These are phyloP conservation scores for Tilapia sparmanii DNA, from an alignment of 2,113 vertebrate genomes.

Conservation along the genomic window DNA sequence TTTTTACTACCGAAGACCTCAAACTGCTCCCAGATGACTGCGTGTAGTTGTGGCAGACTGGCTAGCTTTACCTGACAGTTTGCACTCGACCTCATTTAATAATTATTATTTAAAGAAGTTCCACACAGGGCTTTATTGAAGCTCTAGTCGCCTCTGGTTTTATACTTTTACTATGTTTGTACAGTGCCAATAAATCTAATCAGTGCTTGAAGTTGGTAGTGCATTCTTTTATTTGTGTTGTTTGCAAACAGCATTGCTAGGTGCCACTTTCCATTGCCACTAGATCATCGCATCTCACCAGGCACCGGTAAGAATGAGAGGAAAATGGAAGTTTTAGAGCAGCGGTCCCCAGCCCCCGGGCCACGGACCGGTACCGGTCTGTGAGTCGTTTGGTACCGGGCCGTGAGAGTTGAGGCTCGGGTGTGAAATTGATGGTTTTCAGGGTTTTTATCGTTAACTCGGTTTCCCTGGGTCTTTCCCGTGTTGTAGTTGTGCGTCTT, in stretches of 20 bases:
- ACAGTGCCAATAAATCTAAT: not conserved
- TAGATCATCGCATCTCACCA: not conserved
- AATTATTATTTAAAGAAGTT: rapidly evolving
- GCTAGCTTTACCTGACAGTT: not conserved
- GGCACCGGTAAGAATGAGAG: rapidly evolving
- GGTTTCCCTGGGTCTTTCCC: not conserved
- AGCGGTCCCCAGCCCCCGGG: rapidly evolving
- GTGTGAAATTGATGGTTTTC: not conserved
- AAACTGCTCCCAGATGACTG: not conserved
- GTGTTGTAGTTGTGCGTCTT: rapidly evolving
- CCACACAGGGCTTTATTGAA: not conserved
- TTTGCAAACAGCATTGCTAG: not conserved
- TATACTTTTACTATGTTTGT: not conserved
- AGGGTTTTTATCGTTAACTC: not conserved
- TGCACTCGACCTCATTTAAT: rapidly evolving
- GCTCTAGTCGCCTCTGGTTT: not conserved
- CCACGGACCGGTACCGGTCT: rapidly evolving
- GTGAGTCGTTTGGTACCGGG: rapidly evolving
- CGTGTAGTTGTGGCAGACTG: not conserved
- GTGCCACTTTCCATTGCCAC: not conserved
- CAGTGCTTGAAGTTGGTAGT: not conserved
- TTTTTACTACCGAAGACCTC: not conserved
- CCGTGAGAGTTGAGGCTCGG: rapidly evolving
- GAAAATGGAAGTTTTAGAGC: not conserved
- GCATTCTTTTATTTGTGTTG: not conserved